A percentile compares a stretch with the other conserved stretches of the same genome.
phyloP scores from a whole-genome alignment of 2,113 vertebrate genomes.

The Anoura caudifer region DNA sequence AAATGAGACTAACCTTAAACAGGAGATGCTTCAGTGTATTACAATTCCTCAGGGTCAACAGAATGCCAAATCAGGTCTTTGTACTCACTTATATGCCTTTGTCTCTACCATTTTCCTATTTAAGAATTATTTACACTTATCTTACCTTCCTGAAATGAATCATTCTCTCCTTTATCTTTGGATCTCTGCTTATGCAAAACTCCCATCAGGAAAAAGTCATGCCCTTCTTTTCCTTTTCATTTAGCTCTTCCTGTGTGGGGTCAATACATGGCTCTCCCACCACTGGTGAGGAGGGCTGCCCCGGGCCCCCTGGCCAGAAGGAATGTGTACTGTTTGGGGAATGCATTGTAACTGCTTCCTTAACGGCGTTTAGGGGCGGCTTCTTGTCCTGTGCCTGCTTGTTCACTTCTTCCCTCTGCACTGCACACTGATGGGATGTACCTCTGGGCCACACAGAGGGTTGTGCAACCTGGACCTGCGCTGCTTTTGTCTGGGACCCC shows the following conservation, averaged over 20 bases:
- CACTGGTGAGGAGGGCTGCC: no score
- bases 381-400: no score
- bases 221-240: neutral
- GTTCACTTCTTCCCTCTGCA: no score
- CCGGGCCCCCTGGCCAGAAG: no score
- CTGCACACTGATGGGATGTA: no score
- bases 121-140: neutral
- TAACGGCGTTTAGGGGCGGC: no score
- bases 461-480: no score
- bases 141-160: neutral
- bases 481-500: no score
- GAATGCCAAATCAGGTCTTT: neutral
- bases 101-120: neutral
- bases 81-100: neutral
- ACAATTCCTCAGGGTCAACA: neutral
- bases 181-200: neutral
- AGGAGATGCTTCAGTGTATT: neutral
- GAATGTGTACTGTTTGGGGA: no score
- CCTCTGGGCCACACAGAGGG: no score
- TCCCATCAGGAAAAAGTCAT: neutral
- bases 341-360: no score
- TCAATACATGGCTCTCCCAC: no score
- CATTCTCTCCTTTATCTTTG: neutral
- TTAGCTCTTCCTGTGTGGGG: neutral
- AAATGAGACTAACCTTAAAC: neutral